A percentile compares a stretch with the other conserved stretches of the same genome.
Conservation (phyloP, 2,113 vertebrate genomes). For the Cebidichthys violaceus region DNA sequence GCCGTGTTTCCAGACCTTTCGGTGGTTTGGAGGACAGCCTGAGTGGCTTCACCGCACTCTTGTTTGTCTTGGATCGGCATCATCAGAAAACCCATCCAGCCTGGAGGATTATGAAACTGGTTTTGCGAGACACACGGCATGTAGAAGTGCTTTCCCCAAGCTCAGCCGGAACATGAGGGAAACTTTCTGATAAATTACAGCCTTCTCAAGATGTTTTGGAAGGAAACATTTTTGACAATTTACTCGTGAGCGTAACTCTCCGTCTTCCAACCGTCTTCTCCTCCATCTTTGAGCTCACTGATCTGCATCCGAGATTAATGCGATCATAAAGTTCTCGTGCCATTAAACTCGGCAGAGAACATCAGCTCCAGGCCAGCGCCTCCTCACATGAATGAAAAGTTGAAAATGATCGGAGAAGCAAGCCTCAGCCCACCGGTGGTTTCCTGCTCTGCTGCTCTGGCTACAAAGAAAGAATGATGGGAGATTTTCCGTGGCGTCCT, state of each 20-base stretch:
- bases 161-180: background rate
- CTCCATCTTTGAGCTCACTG: constrained; percentile 17
- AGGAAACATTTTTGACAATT: constrained; percentile 5
- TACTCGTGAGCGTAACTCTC: constrained; percentile 11
- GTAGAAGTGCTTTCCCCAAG: constrained; percentile 25
- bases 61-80: constrained; percentile 71
- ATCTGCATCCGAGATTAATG: constrained; percentile 25
- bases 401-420: constrained; percentile 43
- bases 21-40: constrained; percentile 68
- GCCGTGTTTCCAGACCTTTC: constrained; percentile 47
- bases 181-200: constrained; percentile 13
- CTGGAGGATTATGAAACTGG: constrained; percentile 42
- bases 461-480: constrained; percentile 61
- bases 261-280: background rate
- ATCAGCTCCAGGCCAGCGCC: constrained; percentile 9
- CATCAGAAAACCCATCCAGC: constrained; percentile 41
- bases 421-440: constrained; percentile 53
- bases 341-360: constrained; percentile 36
- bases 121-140: background rate
- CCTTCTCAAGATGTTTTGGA: constrained; percentile 12
- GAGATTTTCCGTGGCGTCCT: constrained; percentile 69
- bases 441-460: constrained; percentile 48
- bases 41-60: constrained; percentile 69
- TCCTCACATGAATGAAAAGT: constrained; percentile 48
- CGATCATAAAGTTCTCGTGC: constrained; percentile 28